Conservation (phyloP, 2,888 invertebrate genomes). For the Rhingia campestris region DNA sequence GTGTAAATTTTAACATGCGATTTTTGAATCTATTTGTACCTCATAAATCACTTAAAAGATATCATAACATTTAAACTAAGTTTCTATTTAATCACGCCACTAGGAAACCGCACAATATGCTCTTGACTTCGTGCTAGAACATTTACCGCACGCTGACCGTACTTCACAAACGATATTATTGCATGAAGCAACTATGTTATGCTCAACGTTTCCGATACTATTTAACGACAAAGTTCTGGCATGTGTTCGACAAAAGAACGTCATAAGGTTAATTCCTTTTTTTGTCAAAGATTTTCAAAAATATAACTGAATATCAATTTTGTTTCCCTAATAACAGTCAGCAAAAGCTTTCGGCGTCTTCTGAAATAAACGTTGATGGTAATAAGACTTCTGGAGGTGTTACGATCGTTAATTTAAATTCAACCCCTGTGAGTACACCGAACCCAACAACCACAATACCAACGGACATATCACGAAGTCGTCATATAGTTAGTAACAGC, state of each 20-base stretch:
- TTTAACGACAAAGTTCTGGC: slow-evolving; percentile 91
- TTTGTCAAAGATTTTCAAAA: neutral
- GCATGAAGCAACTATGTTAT: slow-evolving; percentile 91
- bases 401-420: slow-evolving; percentile 90
- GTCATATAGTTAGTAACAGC: slow-evolving; percentile 63
- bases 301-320: slow-evolving; percentile 5
- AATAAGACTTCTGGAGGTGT: slow-evolving; percentile 89
- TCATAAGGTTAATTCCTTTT: slow-evolving; percentile 79
- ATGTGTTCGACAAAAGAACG: slow-evolving; percentile 87
- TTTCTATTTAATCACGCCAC: slow-evolving; percentile 71
- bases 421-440: slow-evolving; percentile 77
- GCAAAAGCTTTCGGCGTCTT: slow-evolving; percentile 77
- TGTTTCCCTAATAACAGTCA: slow-evolving; percentile 76
- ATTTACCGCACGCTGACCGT: slow-evolving; percentile 88
- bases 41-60: too few species aligned
- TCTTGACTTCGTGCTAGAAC: slow-evolving; percentile 90
- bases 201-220: slow-evolving; percentile 90
- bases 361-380: slow-evolving; percentile 83
- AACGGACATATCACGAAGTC: slow-evolving; percentile 55
- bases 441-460: slow-evolving; percentile 46
- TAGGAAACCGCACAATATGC: slow-evolving; percentile 92
- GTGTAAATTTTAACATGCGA: too few species aligned
- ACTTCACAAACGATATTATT: slow-evolving; percentile 89
- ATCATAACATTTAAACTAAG: neutral
- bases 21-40: too few species aligned